Evolutionary conservation across 2,113 vertebrate genomes (phyloP).

Genomic region (Romanogobio albipinnatus): DNA sequence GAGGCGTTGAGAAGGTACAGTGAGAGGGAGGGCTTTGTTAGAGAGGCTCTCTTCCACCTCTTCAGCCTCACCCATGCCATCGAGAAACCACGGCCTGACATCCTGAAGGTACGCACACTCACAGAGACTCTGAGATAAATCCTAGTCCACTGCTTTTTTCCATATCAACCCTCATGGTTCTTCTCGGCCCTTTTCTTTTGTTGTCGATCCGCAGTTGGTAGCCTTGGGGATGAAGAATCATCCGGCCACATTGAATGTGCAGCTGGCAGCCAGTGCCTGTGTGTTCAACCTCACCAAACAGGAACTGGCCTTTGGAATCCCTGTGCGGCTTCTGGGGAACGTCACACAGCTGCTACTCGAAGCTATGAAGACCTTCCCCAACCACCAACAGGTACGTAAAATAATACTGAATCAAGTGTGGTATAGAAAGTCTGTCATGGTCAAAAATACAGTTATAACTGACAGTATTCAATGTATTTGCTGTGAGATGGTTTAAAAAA

Average conservation of each 20-base stretch:
- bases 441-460: background rate
- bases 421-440: background rate
- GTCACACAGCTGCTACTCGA: conserved; percentile 93
- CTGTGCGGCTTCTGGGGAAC: conserved; percentile 87
- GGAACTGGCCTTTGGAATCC: conserved; percentile 93
- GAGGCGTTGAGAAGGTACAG: conserved; percentile 95
- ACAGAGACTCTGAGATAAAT: conserved; percentile 13
- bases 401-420: background rate
- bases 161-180: background rate
- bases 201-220: conserved; percentile 81
- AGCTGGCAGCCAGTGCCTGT: conserved; percentile 95
- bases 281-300: conserved; percentile 99
- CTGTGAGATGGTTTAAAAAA: no score
- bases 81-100: conserved; percentile 95
- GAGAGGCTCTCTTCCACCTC: conserved; percentile 96
- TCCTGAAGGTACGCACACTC: conserved; percentile 85
- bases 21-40: conserved; percentile 94
- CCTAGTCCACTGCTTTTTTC: background rate
- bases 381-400: conserved; percentile 86
- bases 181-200: background rate
- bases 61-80: conserved; percentile 96
- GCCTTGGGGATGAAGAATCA: conserved; percentile 98
- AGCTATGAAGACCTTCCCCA: conserved; percentile 98
- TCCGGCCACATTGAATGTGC: conserved; percentile 92
- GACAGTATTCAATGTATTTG: background rate